Base-by-base conservation (phyloP, 2,113 vertebrate genomes). In the Macquaria ambigua region DNA sequence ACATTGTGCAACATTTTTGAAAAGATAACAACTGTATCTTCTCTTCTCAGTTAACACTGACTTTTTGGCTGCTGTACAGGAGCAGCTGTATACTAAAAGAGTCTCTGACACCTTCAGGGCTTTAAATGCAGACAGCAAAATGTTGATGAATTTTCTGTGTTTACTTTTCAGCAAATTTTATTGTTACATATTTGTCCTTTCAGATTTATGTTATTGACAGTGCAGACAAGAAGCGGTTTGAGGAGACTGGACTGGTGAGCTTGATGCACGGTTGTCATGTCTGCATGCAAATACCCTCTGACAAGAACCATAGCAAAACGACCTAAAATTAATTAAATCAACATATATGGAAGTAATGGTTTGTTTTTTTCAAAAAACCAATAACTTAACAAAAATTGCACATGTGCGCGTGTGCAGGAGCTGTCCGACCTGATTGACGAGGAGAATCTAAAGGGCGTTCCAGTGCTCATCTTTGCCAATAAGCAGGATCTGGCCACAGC, bases 151-250 rank as follows among this genome's bases (percentile, higher is more conserved):
- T 25, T 41, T 37, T 14, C 10, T 48, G 7, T 28, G 0, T 52
- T 77, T 31, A 10, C 25, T 16, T 64, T 4, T 61, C n/a, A 39
- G 8, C 25, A 5, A 15, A 67, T 71, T 46, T 62, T 11, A 85
- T 1, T 67, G 8, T 34, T 14, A 25, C 34, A 8, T 50, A 10
- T 62, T 86, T 85, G 73, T 58, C 76, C 11, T 0, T 94, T 72
- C 90, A 98, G 97, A 98, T 97, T 90, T 98, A 97, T 77, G 96
- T 98, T 37, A 97, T 97, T 83, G 97, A 97, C 95, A 98, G 97
- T 0, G 96, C 97, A 2, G 97, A 98, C 90, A 97, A 97, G 94
- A 98, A 97, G 93, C 94, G 96, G 61, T 97, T 98, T 4, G 97
- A 98, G 83, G 97, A 97, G 94, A 97, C 97, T 0, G 97, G 96